Evolutionary conservation across 2,113 vertebrate species (phyloP), one percentile per base, ranked within the genome.

Genomic region (Andinoacara biseriatus): DNA sequence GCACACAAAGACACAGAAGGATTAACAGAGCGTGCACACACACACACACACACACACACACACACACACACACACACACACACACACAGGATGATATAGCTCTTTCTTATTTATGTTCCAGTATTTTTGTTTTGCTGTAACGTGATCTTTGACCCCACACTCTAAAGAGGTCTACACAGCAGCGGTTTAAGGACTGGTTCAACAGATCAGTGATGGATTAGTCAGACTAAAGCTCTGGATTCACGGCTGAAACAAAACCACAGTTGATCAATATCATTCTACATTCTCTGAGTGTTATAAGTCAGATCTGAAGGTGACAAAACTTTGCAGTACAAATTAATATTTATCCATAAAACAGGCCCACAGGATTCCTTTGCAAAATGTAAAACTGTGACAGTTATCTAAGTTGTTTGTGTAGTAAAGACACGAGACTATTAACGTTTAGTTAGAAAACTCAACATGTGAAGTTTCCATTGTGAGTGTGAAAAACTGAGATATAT

Each of bases 1-100:
- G 76, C 72, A 77, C 83, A 61, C 22, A 85, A 58, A 81, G 65
- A 84, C 49, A 82, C 52, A 76, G 84, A 65, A 74, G 85, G 90
- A 91, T 91, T 91, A 90, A 87, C 78, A 58, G 15, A 61, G 26
- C 26, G 26, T 26, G 26, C 26, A 26, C 26, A 3, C 26, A 26
- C 26, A 26, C 26, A 26, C 26, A 26, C 26, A 26, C 26, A 26
- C 3, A 3, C 26, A 26, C 26, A 3, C 26, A 67, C 63, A 49
- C 69, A 84, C 85, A 60, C 78, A 80, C 35, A 69, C 17, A 38
- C n/a, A 59, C 74, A 77, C 4, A 54, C 60, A 83, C 56, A 61
- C 17, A 26, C 22, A 26, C 65, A 31, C 17, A 52, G 24, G 57
- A 43, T 40, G 65, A 69, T 86, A 78, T 84, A 58, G 38, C 67